Base-by-base conservation (phyloP, 2,113 vertebrate genomes). In the Piprites chloris region DNA sequence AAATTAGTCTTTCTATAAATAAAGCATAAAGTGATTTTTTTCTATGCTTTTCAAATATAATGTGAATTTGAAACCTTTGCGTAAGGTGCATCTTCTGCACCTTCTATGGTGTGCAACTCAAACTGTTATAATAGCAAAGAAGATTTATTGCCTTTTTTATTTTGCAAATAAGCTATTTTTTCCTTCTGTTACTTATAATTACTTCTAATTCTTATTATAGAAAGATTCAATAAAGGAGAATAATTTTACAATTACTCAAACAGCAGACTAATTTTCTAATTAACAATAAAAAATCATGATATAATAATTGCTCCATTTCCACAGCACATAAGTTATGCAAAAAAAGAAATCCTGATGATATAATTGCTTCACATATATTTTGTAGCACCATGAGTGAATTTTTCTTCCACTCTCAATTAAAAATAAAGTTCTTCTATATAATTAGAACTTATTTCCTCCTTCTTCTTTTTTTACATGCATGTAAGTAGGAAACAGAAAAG, bases 251-350 rank as follows among this genome's bases (percentile, higher is more conserved):
- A 94, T 93, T 90, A 91, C 30, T 71, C 74, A 91, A 89, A 90
- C 67, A 93, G 67, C 39, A 95, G 86, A 92, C 53, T 87, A 89
- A 97, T 97, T 95, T 97, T 95, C 85, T 85, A 96, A 95, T 97
- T 97, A 96, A 89, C 69, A 87, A 91, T 71, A 96, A 96, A 87
- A 96, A 92, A 62, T 87, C 79, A 83, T 94, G 75, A 84, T 93
- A 86, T 65, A 76, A 71, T 96, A 96, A 97, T 97, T 95, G 67
- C 50, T 93, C 32, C 28, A 84, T 86, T 96, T 92, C 87, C 71
- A 79, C 55, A 93, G 53, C n/a, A 73, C 12, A 72, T 85, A 80
- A 95, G 44, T 90, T 81, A 73, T 33, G 65, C 20, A 84, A 14
- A 91, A 95, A 94, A 90, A 88, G 67, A 90, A 95, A 35, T 75